Conservation (phyloP, 23 tunicate genomes). For the Halocynthia roretzi region DNA sequence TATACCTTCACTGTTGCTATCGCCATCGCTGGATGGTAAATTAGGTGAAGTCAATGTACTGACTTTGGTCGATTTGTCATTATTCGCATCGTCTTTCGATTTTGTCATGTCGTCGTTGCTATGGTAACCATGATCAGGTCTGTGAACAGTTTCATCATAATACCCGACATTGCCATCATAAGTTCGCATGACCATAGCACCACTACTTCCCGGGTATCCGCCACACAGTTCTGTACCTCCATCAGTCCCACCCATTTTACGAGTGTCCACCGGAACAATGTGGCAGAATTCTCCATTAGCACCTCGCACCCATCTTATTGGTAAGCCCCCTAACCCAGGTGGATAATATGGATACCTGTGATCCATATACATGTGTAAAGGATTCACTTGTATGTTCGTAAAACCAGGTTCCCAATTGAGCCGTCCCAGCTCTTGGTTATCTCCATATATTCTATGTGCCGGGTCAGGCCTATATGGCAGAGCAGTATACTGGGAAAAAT, state of each 20-base stretch:
- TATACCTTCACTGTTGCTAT: slow-evolving; percentile 11
- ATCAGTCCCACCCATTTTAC: slow-evolving; percentile 4
- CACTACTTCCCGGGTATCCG: background rate
- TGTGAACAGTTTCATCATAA: slow-evolving; percentile 11
- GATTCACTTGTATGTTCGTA: slow-evolving; percentile 4
- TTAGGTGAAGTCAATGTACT: too few relatives aligned
- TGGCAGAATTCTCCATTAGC: slow-evolving; percentile 19
- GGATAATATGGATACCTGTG: slow-evolving; percentile 13
- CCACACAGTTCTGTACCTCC: background rate
- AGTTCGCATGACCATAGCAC: slow-evolving; percentile 18
- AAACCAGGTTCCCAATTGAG: background rate
- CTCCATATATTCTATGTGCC: too few relatives aligned
- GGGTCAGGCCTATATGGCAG: too few relatives aligned
- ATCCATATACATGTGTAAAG: slow-evolving; percentile 20
- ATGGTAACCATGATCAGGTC: slow-evolving; percentile 31
- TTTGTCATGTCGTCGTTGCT: slow-evolving; percentile 22
- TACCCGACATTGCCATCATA: slow-evolving; percentile 16
- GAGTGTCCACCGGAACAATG: slow-evolving; percentile 12
- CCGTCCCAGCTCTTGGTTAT: slow-evolving; percentile 2
- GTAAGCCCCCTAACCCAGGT: slow-evolving; percentile 4
- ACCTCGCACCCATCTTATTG: slow-evolving; percentile 18
- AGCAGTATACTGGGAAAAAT: slow-evolving; percentile 3
- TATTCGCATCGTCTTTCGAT: slow-evolving; percentile 11
- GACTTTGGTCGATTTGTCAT: slow-evolving; percentile 1
- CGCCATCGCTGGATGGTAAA: background rate